Conservation (phyloP, 2,113 vertebrate genomes). For the Mormyrus iriodes region DNA sequence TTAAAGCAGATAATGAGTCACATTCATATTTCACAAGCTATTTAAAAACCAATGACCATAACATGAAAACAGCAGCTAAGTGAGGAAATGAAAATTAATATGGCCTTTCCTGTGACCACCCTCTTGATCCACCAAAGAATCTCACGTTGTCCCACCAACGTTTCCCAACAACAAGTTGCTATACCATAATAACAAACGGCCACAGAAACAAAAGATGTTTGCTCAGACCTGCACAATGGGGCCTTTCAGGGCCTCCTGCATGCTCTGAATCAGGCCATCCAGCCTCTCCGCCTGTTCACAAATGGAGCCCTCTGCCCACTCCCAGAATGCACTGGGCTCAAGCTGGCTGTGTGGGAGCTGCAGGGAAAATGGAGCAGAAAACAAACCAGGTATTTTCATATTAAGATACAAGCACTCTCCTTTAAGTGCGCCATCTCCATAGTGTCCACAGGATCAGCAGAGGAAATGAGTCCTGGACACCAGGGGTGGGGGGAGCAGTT, state of each 20-base stretch:
- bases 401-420: no score
- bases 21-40: background rate
- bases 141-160: background rate
- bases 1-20: background rate
- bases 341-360: constrained; percentile 75
- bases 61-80: background rate
- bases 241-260: constrained; percentile 63
- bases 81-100: background rate
- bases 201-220: constrained; percentile 20
- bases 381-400: background rate
- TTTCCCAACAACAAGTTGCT: constrained; percentile 9
- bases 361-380: background rate
- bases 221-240: constrained; percentile 63
- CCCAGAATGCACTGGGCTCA: constrained; percentile 67
- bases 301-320: constrained; percentile 64
- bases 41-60: background rate
- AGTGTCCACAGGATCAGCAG: background rate
- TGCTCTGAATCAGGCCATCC: constrained; percentile 58
- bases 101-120: background rate
- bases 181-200: constrained; percentile 17
- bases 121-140: background rate
- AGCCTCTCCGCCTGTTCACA: constrained; percentile 56
- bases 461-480: background rate
- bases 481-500: background rate
- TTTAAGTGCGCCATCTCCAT: no score